Conservation (phyloP, 2,797 vertebrate species). For the Squalus acanthias region DNA sequence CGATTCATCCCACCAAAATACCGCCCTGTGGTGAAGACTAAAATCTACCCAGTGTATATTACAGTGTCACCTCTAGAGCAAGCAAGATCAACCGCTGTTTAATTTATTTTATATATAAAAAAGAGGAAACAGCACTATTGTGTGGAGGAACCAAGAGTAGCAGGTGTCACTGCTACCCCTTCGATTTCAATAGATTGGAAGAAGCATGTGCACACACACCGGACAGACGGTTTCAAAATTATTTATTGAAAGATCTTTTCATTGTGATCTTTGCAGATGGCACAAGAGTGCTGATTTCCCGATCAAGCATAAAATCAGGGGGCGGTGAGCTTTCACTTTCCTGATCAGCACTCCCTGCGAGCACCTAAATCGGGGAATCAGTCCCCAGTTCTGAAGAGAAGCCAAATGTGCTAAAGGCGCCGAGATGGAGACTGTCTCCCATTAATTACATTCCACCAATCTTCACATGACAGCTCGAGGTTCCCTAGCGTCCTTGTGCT, state of each 20-base stretch:
- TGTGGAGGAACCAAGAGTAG: not conserved
- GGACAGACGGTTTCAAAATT: not conserved
- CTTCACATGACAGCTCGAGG: not conserved
- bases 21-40: not conserved
- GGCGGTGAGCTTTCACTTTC: not conserved
- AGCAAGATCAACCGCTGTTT: not conserved
- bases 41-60: not conserved
- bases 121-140: not conserved
- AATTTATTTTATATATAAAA: not conserved
- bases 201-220: not conserved
- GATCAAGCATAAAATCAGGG: not conserved
- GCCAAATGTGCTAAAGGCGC: not conserved
- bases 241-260: not conserved
- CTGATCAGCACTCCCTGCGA: not conserved
- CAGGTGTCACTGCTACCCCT: not conserved
- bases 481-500: not conserved
- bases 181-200: not conserved
- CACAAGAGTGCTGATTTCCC: not conserved
- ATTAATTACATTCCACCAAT: not conserved
- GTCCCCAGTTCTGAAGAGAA: not conserved
- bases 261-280: not conserved
- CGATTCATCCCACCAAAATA: not conserved
- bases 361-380: not conserved
- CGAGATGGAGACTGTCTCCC: not conserved
- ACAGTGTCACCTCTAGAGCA: not conserved